Evolutionary conservation across 2,888 invertebrate species (phyloP), one percentile per base, ranked within the genome.

Genomic region (Leucoptera coffeella): DNA sequence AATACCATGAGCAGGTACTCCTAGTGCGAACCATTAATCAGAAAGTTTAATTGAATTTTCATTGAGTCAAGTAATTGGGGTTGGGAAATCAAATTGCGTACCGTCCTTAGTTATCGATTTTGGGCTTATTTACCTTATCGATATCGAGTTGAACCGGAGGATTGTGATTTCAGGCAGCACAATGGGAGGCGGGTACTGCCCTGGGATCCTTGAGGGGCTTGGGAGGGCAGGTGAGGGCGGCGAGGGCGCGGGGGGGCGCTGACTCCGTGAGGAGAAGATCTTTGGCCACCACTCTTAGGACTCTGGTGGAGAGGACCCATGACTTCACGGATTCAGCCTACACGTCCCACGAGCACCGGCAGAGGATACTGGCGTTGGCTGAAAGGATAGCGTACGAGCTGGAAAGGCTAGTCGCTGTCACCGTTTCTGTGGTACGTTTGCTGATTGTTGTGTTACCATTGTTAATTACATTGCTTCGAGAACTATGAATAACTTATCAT

Each of bases 301-400:
- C 89, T 35, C 82, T 94, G 31, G 80, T 93, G 34, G 97, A 99
- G 67, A 82, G 94, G 49, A 93, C 93, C 34, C 90, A 91, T 73
- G 96, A 99, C 73, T 99, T 99, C 67, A 99, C 97, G 27, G 97
- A 99, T 73, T 97, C 96, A 37, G 95, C 97, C 36, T 99, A 97
- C 67, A 99, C 97, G 34, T 88, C 87, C 40, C 95, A 97, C 62
- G 93, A 94, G 50, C 93, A 95, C 62, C 79, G 96, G 34, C 93
- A 99, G 65, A 88, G 91, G 51, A 95, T 99, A 50, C 75, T 99
- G 32, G 78, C 91, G 45, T 74, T 82, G 27, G 82, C 92, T 49
- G 94, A 97, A 56, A 79, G 90, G 45, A 83, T 92, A 47, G 88
- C 90, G 47, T 79, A 88, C 46, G 93, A 97, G 69, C 75, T 96